Percentiles rank a stretch among this genome's conserved stretches.
These are phyloP conservation scores for Parambassis ranga DNA, from an alignment of 2,797 vertebrate genomes.

Conservation along the genomic window DNA sequence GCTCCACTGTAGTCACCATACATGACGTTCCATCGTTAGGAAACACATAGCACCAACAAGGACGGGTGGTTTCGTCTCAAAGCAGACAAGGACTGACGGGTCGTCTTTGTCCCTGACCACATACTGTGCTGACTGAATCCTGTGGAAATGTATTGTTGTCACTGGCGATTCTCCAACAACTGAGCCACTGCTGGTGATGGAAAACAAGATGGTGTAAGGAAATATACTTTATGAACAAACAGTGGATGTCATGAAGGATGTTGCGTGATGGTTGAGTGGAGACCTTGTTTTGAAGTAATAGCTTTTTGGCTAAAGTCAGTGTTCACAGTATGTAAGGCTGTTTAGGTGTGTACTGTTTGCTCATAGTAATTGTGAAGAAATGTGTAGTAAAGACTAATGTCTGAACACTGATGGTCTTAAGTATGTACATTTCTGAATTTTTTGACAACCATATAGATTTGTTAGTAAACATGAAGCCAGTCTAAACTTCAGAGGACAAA, in stretches of 20 bases:
- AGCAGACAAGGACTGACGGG: constrained; percentile 22
- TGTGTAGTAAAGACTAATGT: constrained; percentile 18
- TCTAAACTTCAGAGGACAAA: constrained; percentile 9
- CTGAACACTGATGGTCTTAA: constrained; percentile 13
- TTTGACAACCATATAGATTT: constrained; percentile 4
- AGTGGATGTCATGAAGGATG: constrained; percentile 27
- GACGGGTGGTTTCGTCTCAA: constrained; percentile 1
- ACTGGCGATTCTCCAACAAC: constrained; percentile 15
- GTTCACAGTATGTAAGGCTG: constrained; percentile 41
- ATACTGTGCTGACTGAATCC: constrained; percentile 54
- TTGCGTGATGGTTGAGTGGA: constrained; percentile 1
- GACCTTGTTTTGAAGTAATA: constrained; percentile 8
- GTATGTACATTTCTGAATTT: constrained; percentile 59
- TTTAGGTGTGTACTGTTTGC: constrained; percentile 13
- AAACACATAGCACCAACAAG: constrained; percentile 76
- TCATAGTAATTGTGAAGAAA: constrained; percentile 22
- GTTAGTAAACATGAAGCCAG: constrained; percentile 14
- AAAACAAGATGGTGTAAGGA: constrained; percentile 4
- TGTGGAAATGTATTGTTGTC: constrained; percentile 18
- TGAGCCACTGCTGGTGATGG: constrained; percentile 32
- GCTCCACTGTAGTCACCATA: constrained; percentile 72
- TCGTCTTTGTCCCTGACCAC: constrained; percentile 3
- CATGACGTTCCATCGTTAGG: constrained; percentile 50
- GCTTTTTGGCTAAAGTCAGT: constrained; percentile 47
- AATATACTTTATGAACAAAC: constrained; percentile 46